These are phyloP conservation scores for Clunio marinus DNA, from an alignment of 2,888 invertebrate species.

Conservation along the genomic window DNA sequence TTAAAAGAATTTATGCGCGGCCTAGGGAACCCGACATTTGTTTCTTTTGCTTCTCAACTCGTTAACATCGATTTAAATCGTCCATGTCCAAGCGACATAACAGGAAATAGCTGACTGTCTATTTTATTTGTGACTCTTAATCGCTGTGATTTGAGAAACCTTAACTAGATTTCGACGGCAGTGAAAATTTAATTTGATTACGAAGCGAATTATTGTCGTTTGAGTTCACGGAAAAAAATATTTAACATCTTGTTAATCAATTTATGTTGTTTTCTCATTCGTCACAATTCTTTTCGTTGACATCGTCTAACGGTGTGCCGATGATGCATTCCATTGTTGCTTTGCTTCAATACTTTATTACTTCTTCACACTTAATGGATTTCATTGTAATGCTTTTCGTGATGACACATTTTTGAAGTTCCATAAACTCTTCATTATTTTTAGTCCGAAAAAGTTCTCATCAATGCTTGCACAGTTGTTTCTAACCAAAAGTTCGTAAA, in stretches of 20 bases:
- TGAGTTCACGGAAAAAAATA: not conserved
- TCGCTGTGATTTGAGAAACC: not conserved
- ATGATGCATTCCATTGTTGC: slow-evolving; percentile 3
- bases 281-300: not conserved
- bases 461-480: too few relatives aligned
- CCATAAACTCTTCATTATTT: too few relatives aligned
- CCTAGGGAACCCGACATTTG: not conserved
- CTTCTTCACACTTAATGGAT: too few relatives aligned
- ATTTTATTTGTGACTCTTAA: not conserved
- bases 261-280: not conserved
- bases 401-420: too few relatives aligned
- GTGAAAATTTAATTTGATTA: not conserved
- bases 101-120: not conserved
- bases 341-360: too few relatives aligned
- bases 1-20: not conserved
- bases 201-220: not conserved
- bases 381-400: too few relatives aligned
- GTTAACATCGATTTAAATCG: not conserved
- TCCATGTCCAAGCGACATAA: not conserved
- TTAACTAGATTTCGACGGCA: not conserved
- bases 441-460: too few relatives aligned
- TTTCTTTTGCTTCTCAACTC: not conserved
- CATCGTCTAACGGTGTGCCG: not conserved
- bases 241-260: not conserved
- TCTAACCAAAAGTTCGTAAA: too few relatives aligned